Conservation (phyloP, 2,113 vertebrate genomes). For the Cyanoramphus novaezelandiae region DNA sequence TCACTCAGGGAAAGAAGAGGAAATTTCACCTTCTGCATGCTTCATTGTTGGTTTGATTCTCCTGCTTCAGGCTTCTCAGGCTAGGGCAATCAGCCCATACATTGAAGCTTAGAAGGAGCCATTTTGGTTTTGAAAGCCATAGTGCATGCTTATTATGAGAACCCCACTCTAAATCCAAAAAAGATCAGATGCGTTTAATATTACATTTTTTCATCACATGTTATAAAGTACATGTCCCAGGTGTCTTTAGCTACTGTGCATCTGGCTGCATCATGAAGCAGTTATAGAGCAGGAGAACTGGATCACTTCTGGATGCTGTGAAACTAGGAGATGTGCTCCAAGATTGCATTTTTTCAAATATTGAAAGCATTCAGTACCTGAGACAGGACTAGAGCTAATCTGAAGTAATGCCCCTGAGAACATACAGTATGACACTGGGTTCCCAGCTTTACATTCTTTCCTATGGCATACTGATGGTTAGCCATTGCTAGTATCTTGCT, state of each 20-base stretch:
- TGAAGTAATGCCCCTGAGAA: background rate
- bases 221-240: background rate
- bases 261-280: background rate
- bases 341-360: background rate
- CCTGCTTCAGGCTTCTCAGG: background rate
- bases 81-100: background rate
- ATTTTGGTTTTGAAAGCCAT: background rate
- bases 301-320: background rate
- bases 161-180: background rate
- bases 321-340: background rate
- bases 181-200: background rate
- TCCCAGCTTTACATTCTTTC: background rate
- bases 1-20: background rate
- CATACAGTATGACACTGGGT: background rate
- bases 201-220: background rate
- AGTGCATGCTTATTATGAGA: background rate
- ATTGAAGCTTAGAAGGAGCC: background rate
- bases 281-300: background rate
- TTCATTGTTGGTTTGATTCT: background rate
- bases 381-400: background rate
- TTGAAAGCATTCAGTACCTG: background rate
- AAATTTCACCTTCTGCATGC: background rate
- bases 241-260: background rate
- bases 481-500: background rate
- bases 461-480: background rate